These are phyloP conservation scores for Coilia nasus DNA, from an alignment of 2,797 vertebrate species.

Conservation along the genomic window DNA sequence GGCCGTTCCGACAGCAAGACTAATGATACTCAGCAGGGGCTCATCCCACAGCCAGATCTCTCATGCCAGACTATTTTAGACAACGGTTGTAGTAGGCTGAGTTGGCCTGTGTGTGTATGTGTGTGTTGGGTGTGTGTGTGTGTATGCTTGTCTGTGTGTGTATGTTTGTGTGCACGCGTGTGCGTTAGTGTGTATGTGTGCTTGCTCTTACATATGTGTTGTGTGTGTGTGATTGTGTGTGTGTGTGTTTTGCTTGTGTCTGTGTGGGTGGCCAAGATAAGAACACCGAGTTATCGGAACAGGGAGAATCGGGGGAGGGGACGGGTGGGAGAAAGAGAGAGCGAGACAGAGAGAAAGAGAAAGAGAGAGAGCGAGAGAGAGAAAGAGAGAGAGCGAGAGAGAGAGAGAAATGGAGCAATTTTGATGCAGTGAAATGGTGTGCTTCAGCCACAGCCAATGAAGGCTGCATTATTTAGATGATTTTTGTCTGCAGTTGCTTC, in stretches of 20 bases:
- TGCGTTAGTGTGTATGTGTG: no score
- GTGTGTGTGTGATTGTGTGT: not conserved
- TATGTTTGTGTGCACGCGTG: not conserved
- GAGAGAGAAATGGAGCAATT: not conserved
- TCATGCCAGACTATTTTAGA: slow-evolving; percentile 36
- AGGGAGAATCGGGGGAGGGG: not conserved
- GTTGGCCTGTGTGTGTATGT: not conserved
- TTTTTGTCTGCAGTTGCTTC: not conserved
- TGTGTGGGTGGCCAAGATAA: not conserved
- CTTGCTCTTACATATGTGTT: no score
- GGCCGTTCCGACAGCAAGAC: not conserved
- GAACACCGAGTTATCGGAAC: not conserved
- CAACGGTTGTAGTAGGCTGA: not conserved
- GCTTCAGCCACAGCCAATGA: slow-evolving; percentile 10
- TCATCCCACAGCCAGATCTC: not conserved
- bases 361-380: not conserved
- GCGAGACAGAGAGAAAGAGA: no score
- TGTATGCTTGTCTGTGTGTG: no score
- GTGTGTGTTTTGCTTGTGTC: not conserved
- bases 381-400: not conserved
- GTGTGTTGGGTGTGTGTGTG: not conserved
- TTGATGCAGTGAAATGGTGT: not conserved
- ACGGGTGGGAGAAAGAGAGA: not conserved
- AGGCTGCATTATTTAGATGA: slow-evolving; percentile 13
- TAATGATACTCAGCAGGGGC: not conserved